Evolutionary conservation across 1,140 invertebrate species (phyloP), one percentile per base, ranked within the genome.

Genomic region (Zaprionus nigranus): DNA sequence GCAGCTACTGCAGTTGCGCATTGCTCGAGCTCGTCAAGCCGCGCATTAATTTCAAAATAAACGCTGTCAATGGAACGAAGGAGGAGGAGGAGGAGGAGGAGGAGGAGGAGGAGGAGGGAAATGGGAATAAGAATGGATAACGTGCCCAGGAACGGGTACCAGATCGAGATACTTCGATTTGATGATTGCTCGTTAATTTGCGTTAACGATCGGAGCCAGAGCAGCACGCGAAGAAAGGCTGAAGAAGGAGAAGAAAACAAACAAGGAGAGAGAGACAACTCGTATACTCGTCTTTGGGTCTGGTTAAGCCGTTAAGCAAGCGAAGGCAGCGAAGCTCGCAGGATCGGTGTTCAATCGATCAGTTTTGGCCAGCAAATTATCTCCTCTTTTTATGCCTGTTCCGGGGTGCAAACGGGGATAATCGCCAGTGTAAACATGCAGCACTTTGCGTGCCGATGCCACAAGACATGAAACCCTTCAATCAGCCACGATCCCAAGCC

Each of bases 121-220:
- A 28, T 43, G 78, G 36, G 36, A 38, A 38, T 34, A 7, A 34
- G 30, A 34, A 15, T 38, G n/a, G 40, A 46, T 7, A 46, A 46
- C 40, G 40, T 46, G 40, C 40, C n/a, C 40, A 17, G 40, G 40
- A 46, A 46, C 40, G 40, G n/a, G 40, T 46, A 46, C n/a, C 51
- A 46, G 67, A 62, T 58, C 69, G 71, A 71, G 53, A 59, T 74
- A 75, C 75, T 82, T 90, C 85, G 85, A 90, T 90, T 91, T 90
- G 90, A 91, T 91, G 90, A 91, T 90, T 83, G 90, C 78, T 91
- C 82, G 82, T 91, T 91, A 91, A 91, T 91, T 91, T 91, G 81
- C 72, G 88, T 91, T 91, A 91, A 92, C 90, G 90, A 91, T 86
- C 90, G 69, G 30, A 30, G 30, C 30, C 30, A 34, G 30, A 64